Base-by-base conservation (phyloP, 2,113 vertebrate species). In the Podocnemis expansa region DNA sequence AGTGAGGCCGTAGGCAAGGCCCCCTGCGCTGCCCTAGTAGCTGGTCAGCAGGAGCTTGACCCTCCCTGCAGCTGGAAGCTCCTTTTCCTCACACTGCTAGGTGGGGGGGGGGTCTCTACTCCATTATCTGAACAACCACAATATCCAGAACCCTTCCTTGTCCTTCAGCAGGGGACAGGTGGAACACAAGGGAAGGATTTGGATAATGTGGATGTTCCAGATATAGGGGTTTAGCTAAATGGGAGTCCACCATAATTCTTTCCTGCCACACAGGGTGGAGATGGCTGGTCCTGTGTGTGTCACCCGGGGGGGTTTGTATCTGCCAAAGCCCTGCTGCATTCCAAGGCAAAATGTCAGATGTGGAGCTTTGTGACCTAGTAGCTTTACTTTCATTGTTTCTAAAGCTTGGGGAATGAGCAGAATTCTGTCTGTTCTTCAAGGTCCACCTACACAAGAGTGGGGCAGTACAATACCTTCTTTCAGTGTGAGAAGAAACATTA, bases 401-500 rank as follows among this genome's bases (percentile, higher is more conserved):
- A 60, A 60, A n/a, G 13, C 60, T 63, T 4, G 16, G 29, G 6
- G 34, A n/a, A 63, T n/a, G 31, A 63, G 31, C 60, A 63, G 7
- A 6, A 17, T 63, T 63, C 31, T 16, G 16, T 63, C 12, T 85
- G 84, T 88, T 96, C 80, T 58, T 83, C 91, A 95, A 54, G 80
- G 87, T 54, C 95, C 93, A 96, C 86, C 93, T 93, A 83, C 96
- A 90, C 86, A 90, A 84, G 96, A 94, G 92, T 52, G 27, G 41
- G 83, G 80, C 85, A 91, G 80, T 76, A 96, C 93, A 90, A 89
- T 78, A 90, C 96, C 88, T 96, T 94, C 84, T 95, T 96, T 97
- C 78, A 85, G 86, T 63, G 90, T 96, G 94, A 90, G 88, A 85
- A 91, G 55, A 92, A 55, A 92, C 92, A 96, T 96, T 96, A 97